Conservation (phyloP, 2,888 invertebrate genomes). For the Eupsilia transversa region DNA sequence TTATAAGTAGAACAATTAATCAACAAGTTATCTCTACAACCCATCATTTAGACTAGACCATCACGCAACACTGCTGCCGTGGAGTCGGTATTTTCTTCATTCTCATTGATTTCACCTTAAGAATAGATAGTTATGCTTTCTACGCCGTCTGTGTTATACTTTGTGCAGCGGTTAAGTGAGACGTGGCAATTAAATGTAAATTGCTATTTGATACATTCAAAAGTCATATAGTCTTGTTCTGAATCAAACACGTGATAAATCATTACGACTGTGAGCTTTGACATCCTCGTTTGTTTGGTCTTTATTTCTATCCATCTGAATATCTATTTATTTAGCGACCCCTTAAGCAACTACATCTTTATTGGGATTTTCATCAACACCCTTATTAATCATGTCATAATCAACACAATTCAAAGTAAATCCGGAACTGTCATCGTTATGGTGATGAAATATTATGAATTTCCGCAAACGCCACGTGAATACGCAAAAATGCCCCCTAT, state of each 20-base stretch:
- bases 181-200: slow-evolving; percentile 62
- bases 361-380: slow-evolving; percentile 22
- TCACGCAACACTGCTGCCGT: slow-evolving; percentile 76
- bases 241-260: slow-evolving; percentile 38
- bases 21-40: slow-evolving; percentile 57
- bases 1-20: slow-evolving; percentile 63
- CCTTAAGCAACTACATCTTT: slow-evolving; percentile 32
- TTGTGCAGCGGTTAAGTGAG: slow-evolving; percentile 53
- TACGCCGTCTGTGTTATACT: slow-evolving; percentile 70
- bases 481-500: slow-evolving; percentile 85
- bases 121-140: slow-evolving; percentile 81
- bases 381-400: slow-evolving; percentile 61
- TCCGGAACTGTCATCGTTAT: slow-evolving; percentile 76
- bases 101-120: slow-evolving; percentile 81
- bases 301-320: slow-evolving; percentile 4
- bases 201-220: slow-evolving; percentile 53
- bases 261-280: slow-evolving; percentile 14
- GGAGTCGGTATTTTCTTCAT: slow-evolving; percentile 71
- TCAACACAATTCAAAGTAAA: slow-evolving; percentile 68
- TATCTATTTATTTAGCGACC: slow-evolving; percentile 32
- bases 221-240: slow-evolving; percentile 42
- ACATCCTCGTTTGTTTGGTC: slow-evolving; percentile 22
- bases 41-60: slow-evolving; percentile 68
- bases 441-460: slow-evolving; percentile 75
- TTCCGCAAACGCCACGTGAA: slow-evolving; percentile 77